These are phyloP conservation scores for Labeo rohita DNA, from an alignment of 2,113 vertebrate species.

Conservation along the genomic window DNA sequence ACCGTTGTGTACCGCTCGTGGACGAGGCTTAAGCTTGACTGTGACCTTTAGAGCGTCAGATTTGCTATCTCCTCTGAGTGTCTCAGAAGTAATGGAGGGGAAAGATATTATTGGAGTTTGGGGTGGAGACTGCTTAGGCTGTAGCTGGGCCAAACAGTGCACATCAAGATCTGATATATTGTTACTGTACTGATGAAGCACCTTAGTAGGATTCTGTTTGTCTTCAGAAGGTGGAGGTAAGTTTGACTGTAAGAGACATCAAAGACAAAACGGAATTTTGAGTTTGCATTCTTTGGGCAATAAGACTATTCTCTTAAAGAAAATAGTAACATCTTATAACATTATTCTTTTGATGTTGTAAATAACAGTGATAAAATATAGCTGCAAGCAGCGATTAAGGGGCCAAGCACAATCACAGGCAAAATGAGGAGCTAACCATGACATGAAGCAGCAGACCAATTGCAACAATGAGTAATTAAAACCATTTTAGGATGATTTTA, in stretches of 20 bases:
- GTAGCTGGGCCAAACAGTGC: conserved; percentile 85
- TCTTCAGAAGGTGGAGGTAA: conserved; percentile 62
- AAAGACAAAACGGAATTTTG: neutral
- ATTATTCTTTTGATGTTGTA: no score
- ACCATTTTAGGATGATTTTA: no score
- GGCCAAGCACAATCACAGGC: no score
- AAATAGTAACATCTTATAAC: no score
- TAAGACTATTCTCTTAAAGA: neutral
- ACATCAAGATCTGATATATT: conserved; percentile 90
- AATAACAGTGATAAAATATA: no score
- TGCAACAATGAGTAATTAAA: no score
- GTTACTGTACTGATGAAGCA: conserved; percentile 88
- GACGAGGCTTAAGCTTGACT: conserved; percentile 89
- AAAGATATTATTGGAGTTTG: conserved; percentile 78
- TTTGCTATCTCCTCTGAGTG: conserved; percentile 76
- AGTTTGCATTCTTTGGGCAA: neutral
- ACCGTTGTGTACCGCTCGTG: conserved; percentile 79
- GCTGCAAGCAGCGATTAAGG: no score
- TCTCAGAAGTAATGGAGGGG: conserved; percentile 80
- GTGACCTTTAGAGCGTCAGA: conserved; percentile 92
- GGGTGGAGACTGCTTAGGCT: conserved; percentile 74
- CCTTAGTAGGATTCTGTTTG: conserved; percentile 72
- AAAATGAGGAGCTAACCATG: no score
- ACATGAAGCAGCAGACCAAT: no score
- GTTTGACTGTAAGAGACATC: conserved; percentile 60